Evolutionary conservation across 2,888 invertebrate species (phyloP).

Genomic region (Apomyelois bistriatella): DNA sequence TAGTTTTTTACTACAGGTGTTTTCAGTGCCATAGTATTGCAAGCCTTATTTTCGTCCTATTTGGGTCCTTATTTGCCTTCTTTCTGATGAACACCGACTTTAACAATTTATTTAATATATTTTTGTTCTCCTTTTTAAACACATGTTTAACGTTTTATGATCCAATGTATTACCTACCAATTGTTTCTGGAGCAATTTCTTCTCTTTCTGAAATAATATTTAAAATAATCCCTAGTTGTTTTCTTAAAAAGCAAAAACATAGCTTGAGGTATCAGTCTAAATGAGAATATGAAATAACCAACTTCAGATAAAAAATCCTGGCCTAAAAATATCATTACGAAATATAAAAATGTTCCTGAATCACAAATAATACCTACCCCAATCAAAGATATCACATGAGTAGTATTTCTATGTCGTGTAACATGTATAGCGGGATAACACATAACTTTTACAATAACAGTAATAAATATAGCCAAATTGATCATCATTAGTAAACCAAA

Average conservation of each 20-base stretch:
- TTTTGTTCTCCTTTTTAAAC: no score
- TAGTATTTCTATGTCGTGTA: slow-evolving; percentile 21
- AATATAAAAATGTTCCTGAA: slow-evolving; percentile 2
- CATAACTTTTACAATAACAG: slow-evolving; percentile 23
- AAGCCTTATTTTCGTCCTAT: no score
- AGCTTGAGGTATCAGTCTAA: slow-evolving; percentile 4
- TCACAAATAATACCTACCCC: slow-evolving; percentile 31
- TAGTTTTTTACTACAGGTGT: no score
- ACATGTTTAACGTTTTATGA: no score
- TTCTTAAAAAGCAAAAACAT: slow-evolving; percentile 4
- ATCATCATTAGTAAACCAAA: slow-evolving; percentile 15
- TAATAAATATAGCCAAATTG: slow-evolving; percentile 24
- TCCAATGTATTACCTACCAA: no score
- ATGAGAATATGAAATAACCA: not conserved
- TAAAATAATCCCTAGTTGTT: not conserved
- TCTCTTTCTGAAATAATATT: not conserved
- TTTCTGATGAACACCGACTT: no score
- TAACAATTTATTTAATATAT: no score
- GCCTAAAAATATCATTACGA: not conserved
- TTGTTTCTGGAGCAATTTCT: no score
- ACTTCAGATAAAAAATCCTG: not conserved
- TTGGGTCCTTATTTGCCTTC: no score
- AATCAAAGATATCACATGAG: slow-evolving; percentile 25
- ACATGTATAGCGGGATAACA: slow-evolving; percentile 22
- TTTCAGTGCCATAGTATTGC: no score